Base-by-base conservation (phyloP, 2,113 vertebrate genomes). In the Chionodraco myersi region DNA sequence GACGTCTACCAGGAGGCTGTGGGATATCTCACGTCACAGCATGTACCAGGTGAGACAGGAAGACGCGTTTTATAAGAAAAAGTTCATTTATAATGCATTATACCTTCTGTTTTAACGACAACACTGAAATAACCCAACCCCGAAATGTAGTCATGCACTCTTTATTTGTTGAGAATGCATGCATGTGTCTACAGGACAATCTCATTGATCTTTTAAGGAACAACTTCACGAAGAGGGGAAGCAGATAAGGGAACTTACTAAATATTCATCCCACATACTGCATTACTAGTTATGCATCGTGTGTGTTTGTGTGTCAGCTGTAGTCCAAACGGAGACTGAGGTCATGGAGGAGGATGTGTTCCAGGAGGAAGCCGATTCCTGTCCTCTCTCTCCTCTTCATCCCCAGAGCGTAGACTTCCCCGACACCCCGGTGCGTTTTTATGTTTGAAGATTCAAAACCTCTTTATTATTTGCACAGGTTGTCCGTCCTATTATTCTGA, bases 341-440 rank as follows among this genome's bases (percentile, higher is more conserved):
- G 70, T 82, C 6, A 51, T 92, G 75, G 82, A 91, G 59, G 93
- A 93, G 47, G 94, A 95, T 13, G 94, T 94, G n/a, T 95, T 94
- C 79, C 77, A 30, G 7, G 94, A 92, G 69, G 94, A 93, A 57
- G 26, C 52, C 1, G 90, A 76, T 44, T 86, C 81, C 70, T 79
- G 85, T 47, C 21, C 68, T 18, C 57, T 89, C 12, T 91, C 85
- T 9, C 84, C 86, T 5, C 64, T 93, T 10, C 79, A 64, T 9
- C 14, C 76, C 0, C 88, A 90, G 12, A 83, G 36, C n/a, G 1
- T 86, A 0, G 85, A 89, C 48, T 70, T 92, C 49, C 91, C 93
- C 0, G 88, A 91, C 72, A 92, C 86, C 36, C 92, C 88, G 0
- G 93, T 95, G 77, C 93, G 92, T 30, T 30, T 30, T 30, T 3